phyloP scores from a whole-genome alignment of 2,797 vertebrate genomes.

The Phoeniculus purpureus region DNA sequence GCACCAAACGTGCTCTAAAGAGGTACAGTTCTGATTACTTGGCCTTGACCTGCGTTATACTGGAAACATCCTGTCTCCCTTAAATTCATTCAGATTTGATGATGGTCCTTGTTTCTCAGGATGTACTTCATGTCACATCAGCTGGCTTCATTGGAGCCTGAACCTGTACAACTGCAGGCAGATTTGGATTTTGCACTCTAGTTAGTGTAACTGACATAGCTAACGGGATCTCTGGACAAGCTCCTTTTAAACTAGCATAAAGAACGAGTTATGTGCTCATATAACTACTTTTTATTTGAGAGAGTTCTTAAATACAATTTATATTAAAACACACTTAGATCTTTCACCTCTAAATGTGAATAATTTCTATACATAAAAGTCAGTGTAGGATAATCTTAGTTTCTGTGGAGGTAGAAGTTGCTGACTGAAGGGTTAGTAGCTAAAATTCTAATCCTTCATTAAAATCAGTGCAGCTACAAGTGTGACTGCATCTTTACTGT shows the following conservation, averaged over 20 bases:
- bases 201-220: neutral
- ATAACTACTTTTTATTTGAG: neutral
- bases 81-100: neutral
- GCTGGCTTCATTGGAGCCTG: neutral
- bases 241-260: neutral
- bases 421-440: neutral
- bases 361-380: neutral
- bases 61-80: neutral
- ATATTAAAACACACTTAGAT: neutral
- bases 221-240: neutral
- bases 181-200: neutral
- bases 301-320: neutral
- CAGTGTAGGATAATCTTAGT: neutral
- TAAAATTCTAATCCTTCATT: neutral
- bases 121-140: neutral
- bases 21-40: neutral
- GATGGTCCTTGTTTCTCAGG: neutral
- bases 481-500: neutral
- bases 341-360: neutral
- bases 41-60: neutral
- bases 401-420: neutral
- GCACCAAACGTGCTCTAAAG: neutral
- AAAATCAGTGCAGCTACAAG: neutral
- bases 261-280: neutral
- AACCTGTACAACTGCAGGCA: neutral